A percentile compares a stretch with the other conserved stretches of the same genome.
phyloP scores from a whole-genome alignment of 2,888 invertebrate genomes.

The Onchidella celtica region DNA sequence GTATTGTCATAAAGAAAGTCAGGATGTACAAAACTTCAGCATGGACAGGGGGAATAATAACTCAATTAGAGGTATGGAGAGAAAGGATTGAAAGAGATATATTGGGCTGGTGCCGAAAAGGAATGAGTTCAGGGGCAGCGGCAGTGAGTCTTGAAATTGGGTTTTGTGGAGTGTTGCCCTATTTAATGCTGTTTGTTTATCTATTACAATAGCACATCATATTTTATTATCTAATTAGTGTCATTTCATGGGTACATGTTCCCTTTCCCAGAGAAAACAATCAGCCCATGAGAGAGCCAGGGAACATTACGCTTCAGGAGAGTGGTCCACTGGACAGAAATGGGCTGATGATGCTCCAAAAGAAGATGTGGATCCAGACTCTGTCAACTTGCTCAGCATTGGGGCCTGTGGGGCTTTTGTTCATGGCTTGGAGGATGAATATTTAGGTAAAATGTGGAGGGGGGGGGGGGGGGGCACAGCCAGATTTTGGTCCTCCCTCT shows the following conservation, averaged over 20 bases:
- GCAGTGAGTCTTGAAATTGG: too few relatives aligned
- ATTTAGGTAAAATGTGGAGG: conserved; percentile 84
- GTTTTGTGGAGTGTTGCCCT: background rate
- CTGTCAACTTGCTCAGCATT: conserved; percentile 90
- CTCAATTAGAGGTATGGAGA: too few relatives aligned
- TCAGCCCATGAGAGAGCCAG: conserved; percentile 92
- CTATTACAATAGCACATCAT: background rate
- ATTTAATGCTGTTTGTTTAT: background rate
- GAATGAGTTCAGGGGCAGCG: too few relatives aligned
- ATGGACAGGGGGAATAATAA: too few relatives aligned
- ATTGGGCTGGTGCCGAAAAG: too few relatives aligned
- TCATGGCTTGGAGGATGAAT: conserved; percentile 98
- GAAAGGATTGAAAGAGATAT: too few relatives aligned
- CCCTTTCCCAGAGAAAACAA: conserved; percentile 85
- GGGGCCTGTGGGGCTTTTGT: conserved; percentile 99
- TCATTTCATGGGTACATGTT: too few relatives aligned
- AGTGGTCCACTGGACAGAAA: conserved; percentile 95
- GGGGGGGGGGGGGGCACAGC: too few relatives aligned
- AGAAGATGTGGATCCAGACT: conserved; percentile 87
- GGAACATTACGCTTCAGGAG: conserved; percentile 90
- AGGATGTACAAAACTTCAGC: too few relatives aligned
- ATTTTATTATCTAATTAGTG: background rate
- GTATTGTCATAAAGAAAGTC: too few relatives aligned
- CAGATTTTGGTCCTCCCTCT: too few relatives aligned
- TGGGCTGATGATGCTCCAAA: conserved; percentile 91